Conservation (phyloP, 2,797 vertebrate species). For the Cygnus olor region DNA sequence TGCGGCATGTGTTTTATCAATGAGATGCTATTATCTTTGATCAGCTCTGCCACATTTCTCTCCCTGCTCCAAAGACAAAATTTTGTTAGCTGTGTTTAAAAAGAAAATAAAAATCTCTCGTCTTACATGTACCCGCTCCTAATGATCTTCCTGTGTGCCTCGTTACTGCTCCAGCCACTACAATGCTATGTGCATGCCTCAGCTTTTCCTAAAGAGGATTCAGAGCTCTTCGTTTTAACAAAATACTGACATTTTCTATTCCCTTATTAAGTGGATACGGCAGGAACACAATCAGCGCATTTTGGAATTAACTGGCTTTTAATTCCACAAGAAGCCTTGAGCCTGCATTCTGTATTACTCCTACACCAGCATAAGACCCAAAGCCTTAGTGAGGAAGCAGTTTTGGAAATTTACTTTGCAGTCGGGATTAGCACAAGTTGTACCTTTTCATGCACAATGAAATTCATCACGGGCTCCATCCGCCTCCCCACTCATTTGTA, state of each 20-base stretch:
- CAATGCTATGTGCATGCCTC: conserved; percentile 37
- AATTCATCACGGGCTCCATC: neutral
- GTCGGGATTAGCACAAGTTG: conserved; percentile 7
- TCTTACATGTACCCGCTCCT: neutral
- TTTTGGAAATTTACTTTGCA: conserved; percentile 31
- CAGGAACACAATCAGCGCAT: conserved; percentile 49
- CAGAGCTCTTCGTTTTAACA: conserved; percentile 64
- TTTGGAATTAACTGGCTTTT: conserved; percentile 64
- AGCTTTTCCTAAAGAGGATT: conserved; percentile 75
- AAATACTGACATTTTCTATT: conserved; percentile 61
- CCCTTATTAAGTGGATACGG: conserved; percentile 48
- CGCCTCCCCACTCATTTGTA: neutral
- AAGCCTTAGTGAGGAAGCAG: conserved; percentile 2
- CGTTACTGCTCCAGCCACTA: conserved; percentile 24
- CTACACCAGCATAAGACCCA: neutral
- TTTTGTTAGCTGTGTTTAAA: neutral
- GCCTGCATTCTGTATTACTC: neutral
- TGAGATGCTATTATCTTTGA: conserved; percentile 28
- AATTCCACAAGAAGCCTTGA: conserved; percentile 58
- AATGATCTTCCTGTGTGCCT: neutral
- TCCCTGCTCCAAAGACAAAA: neutral
- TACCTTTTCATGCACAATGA: neutral
- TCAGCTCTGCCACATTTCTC: conserved; percentile 8
- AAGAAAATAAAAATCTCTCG: neutral
- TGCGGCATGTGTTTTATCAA: conserved; percentile 30